Evolutionary conservation across 2,888 invertebrate genomes (phyloP).

Genomic region (Conomelus anceps): DNA sequence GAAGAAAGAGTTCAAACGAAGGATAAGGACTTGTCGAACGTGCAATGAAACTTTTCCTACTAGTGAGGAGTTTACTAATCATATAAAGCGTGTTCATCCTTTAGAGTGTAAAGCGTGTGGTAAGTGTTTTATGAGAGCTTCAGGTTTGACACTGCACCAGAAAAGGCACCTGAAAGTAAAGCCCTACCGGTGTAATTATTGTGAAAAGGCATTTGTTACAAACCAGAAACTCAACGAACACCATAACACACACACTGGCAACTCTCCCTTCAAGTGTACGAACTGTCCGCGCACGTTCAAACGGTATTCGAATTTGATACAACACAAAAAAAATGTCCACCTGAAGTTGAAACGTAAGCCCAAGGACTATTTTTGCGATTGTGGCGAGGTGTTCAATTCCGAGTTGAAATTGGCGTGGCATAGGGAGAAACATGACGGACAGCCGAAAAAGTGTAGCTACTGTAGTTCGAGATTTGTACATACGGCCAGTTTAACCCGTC

Average conservation of each 20-base stretch:
- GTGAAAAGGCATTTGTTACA: constrained; percentile 75
- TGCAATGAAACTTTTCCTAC: constrained; percentile 61
- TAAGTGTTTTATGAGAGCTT: constrained; percentile 67
- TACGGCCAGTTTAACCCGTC: constrained; percentile 72
- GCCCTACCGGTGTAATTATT: constrained; percentile 66
- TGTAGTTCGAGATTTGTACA: constrained; percentile 85
- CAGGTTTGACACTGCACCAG: constrained; percentile 60
- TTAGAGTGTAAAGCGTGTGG: constrained; percentile 76
- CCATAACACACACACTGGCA: constrained; percentile 74
- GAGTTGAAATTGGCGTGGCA: constrained; percentile 81
- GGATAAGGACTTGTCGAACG: constrained; percentile 49
- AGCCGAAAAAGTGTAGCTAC: constrained; percentile 75
- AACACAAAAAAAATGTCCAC: constrained; percentile 74
- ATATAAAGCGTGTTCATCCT: constrained; percentile 66
- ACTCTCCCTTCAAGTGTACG: constrained; percentile 71
- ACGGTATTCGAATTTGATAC: constrained; percentile 75
- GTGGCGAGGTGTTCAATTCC: constrained; percentile 75
- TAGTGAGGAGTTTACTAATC: constrained; percentile 62
- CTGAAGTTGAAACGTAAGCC: constrained; percentile 61
- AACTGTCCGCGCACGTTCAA: constrained; percentile 73
- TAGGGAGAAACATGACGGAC: constrained; percentile 73
- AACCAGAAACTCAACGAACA: constrained; percentile 77
- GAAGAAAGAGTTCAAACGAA: constrained; percentile 30
- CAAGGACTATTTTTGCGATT: constrained; percentile 67
- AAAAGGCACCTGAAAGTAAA: constrained; percentile 75